Evolutionary conservation across 2,888 invertebrate genomes (phyloP).

Genomic region (Argynnis bischoffii): DNA sequence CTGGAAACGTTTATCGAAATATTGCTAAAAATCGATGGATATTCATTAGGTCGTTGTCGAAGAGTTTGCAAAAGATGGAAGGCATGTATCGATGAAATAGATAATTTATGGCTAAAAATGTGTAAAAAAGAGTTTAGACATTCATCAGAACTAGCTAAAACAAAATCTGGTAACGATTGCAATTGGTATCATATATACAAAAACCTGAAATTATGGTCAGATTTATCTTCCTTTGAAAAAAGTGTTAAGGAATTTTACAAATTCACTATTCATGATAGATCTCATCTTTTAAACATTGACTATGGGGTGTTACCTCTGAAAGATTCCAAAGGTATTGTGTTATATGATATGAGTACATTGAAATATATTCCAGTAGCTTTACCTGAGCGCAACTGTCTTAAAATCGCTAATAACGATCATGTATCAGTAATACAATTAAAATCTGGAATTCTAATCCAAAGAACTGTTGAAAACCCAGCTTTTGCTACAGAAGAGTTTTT

Average conservation of each 20-base stretch:
- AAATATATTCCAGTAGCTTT: constrained; percentile 64
- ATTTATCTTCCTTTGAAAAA: constrained; percentile 48
- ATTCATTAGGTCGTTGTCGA: constrained; percentile 58
- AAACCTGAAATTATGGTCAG: constrained; percentile 61
- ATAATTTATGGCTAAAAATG: constrained; percentile 60
- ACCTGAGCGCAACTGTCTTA: constrained; percentile 57
- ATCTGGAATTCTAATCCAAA: constrained; percentile 58
- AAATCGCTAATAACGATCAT: constrained; percentile 60
- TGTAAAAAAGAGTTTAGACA: constrained; percentile 57
- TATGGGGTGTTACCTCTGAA: constrained; percentile 62
- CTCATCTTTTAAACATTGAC: constrained; percentile 57
- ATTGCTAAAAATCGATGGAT: constrained; percentile 57
- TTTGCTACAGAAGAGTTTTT: constrained; percentile 57
- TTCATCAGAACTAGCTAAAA: constrained; percentile 62
- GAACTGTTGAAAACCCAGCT: constrained; percentile 50
- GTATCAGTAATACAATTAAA: constrained; percentile 58
- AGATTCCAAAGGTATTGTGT: constrained; percentile 58
- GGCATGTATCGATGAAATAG: constrained; percentile 55
- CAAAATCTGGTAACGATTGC: constrained; percentile 56
- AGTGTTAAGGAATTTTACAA: constrained; percentile 60
- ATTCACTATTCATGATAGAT: constrained; percentile 58
- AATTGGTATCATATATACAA: constrained; percentile 66
- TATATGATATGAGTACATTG: constrained; percentile 60
- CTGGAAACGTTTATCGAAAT: constrained; percentile 66
- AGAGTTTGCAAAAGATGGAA: constrained; percentile 64